Evolutionary conservation across 2,888 invertebrate species (phyloP).

Genomic region (Podotricha telesiphe): DNA sequence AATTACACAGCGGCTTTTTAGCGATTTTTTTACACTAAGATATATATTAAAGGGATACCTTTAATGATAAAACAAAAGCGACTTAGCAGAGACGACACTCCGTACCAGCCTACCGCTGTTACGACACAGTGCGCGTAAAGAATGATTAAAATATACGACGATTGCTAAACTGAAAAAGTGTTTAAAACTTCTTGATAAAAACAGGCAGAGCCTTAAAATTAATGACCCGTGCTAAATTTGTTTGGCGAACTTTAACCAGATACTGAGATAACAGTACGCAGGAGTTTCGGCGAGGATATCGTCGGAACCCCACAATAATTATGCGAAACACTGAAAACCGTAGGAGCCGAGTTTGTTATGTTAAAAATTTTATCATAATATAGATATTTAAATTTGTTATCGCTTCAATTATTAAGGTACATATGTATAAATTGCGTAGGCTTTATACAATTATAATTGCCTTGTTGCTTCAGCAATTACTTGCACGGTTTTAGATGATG

Average conservation of each 20-base stretch:
- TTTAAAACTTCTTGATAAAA: conserved; percentile 43
- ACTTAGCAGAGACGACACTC: conserved; percentile 29
- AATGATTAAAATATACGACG: conserved; percentile 40
- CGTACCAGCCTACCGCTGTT: conserved; percentile 34
- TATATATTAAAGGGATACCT: conserved; percentile 10
- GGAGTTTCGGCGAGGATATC: conserved; percentile 39
- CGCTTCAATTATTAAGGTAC: conserved; percentile 2
- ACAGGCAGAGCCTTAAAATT: conserved; percentile 42
- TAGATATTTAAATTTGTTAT: not conserved
- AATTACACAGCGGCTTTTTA: not conserved
- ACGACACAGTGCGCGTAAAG: conserved; percentile 34
- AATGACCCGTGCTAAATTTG: conserved; percentile 44
- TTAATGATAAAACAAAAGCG: conserved; percentile 30
- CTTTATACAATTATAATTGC: not conserved
- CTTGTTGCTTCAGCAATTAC: not conserved
- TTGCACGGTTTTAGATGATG: too few relatives aligned
- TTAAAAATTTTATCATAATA: conserved; percentile 20
- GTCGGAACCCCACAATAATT: conserved; percentile 26
- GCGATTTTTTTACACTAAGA: conserved; percentile 5
- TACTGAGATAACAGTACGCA: conserved; percentile 43
- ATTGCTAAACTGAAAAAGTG: conserved; percentile 40
- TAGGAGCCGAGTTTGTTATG: conserved; percentile 19
- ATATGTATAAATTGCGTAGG: not conserved
- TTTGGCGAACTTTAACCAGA: conserved; percentile 43
- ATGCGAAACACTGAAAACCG: conserved; percentile 19